Conservation (phyloP, 2,113 vertebrate species). For the Oncorhynchus clarkii region DNA sequence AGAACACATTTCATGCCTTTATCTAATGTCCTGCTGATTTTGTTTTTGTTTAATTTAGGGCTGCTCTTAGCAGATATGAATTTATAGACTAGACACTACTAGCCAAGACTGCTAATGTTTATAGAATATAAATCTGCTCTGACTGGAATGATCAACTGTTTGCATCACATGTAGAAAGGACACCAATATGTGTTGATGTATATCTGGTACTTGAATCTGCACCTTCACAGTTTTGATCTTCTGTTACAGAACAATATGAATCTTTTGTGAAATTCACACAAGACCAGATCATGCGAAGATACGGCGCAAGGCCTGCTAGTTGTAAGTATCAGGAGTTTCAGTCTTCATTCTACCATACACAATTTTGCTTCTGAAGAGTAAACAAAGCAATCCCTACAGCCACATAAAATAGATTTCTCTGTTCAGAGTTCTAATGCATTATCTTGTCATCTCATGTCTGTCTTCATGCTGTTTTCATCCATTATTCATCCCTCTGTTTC, state of each 20-base stretch:
- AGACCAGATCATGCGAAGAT: conserved; percentile 93
- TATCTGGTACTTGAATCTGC: not conserved
- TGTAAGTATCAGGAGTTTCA: conserved; percentile 70
- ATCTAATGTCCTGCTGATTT: not conserved
- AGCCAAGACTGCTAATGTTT: not conserved
- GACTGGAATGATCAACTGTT: not conserved
- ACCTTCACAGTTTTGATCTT: not conserved
- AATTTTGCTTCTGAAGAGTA: not conserved
- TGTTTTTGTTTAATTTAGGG: not conserved
- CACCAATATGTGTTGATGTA: not conserved
- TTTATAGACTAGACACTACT: not conserved
- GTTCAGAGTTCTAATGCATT: not conserved
- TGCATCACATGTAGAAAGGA: not conserved
- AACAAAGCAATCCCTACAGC: too few relatives aligned
- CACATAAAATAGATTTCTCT: not conserved
- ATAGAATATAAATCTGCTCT: not conserved
- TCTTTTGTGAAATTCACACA: conserved; percentile 96
- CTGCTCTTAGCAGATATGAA: not conserved
- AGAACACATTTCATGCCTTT: not conserved
- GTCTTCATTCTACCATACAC: not conserved
- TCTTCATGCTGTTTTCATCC: conserved; percentile 1
- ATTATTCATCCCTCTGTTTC: conserved; percentile 42
- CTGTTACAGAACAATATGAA: conserved; percentile 87
- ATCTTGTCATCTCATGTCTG: not conserved
- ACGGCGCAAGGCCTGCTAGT: conserved; percentile 86